Evolutionary conservation across 1,140 invertebrate genomes (phyloP).

Genomic region (Aphaenogaster rudis): DNA sequence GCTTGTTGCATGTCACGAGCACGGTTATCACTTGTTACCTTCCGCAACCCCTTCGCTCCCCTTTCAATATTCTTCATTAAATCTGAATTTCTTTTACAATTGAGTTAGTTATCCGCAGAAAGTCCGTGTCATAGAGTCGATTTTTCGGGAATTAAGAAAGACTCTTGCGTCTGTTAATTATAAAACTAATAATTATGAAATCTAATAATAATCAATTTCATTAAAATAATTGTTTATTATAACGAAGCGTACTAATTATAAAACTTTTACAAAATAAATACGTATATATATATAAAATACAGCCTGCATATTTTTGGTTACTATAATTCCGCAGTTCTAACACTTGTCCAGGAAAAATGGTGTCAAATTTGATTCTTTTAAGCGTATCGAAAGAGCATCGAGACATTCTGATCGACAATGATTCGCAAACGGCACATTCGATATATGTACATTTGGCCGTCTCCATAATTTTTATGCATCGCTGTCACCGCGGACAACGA

Average conservation of each 20-base stretch:
- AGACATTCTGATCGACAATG: not conserved
- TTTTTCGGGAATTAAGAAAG: not conserved
- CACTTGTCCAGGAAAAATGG: not conserved
- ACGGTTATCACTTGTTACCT: constrained; percentile 3
- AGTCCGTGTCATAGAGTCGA: no score
- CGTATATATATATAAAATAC: not conserved
- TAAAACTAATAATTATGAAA: not conserved
- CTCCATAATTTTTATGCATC: constrained; percentile 33
- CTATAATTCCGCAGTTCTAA: not conserved
- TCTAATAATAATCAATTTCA: constrained; percentile 3
- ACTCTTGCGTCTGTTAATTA: not conserved
- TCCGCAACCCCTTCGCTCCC: not conserved
- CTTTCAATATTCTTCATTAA: not conserved
- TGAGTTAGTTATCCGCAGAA: not conserved
- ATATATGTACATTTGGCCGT: not conserved
- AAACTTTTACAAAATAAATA: not conserved
- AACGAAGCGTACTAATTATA: not conserved
- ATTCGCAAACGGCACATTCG: not conserved
- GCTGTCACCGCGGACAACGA: not conserved
- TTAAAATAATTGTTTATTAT: not conserved
- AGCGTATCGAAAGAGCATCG: not conserved
- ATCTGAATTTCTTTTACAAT: not conserved
- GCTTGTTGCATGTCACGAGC: constrained; percentile 33
- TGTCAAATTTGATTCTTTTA: not conserved
- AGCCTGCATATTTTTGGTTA: not conserved